Conservation (phyloP, 2,113 vertebrate species). For the Coturnix japonica region DNA sequence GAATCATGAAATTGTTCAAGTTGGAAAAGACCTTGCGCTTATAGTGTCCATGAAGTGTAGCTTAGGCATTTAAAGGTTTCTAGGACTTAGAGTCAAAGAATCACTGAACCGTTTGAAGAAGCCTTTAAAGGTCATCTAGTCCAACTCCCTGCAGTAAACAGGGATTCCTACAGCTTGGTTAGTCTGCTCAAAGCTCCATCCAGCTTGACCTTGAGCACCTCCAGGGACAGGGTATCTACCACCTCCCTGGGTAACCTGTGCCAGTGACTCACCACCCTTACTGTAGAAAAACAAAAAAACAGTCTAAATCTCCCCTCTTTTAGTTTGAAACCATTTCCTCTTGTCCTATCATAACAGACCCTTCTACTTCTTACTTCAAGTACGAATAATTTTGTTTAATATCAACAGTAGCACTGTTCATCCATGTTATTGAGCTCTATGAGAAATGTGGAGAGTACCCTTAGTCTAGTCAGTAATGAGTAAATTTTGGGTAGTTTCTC, state of each 20-base stretch:
- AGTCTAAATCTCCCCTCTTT: not conserved
- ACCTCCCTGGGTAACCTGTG: not conserved
- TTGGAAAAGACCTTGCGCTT: too few species aligned
- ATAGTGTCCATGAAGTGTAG: not conserved
- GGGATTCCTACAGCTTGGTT: not conserved
- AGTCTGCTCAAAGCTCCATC: not conserved
- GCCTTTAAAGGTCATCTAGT: not conserved
- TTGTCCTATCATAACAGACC: not conserved
- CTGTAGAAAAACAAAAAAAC: not conserved
- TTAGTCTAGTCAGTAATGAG: too few species aligned
- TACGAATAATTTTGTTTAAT: not conserved
- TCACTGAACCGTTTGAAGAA: not conserved
- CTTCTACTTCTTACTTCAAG: not conserved
- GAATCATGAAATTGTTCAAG: too few species aligned
- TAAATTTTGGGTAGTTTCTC: not conserved
- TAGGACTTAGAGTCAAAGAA: not conserved
- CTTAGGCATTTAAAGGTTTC: not conserved
- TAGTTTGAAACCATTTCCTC: not conserved
- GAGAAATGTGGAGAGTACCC: too few species aligned
- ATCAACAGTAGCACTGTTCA: not conserved
- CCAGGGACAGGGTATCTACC: not conserved
- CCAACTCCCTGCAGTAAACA: not conserved
- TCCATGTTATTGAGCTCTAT: not conserved
- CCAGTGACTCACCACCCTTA: not conserved
- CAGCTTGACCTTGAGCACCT: not conserved